Evolutionary conservation across 2,888 invertebrate species (phyloP), one percentile per base, ranked within the genome.

Genomic region (Melanostoma mellinum): DNA sequence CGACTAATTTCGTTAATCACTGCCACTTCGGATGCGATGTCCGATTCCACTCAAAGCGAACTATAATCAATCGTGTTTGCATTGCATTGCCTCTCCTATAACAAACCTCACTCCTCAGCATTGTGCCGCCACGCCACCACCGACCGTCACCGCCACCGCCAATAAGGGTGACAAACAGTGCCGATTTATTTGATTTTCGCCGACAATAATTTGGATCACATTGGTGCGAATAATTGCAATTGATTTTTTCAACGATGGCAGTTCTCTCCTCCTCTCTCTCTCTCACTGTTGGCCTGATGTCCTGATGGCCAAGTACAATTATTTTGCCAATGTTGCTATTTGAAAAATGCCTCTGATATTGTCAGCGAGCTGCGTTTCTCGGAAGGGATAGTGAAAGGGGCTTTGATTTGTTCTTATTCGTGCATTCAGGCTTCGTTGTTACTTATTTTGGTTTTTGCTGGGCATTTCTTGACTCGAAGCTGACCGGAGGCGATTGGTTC

Each of bases 201-300:
- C 84, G 84, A 79, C 79, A 84, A 84, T 84, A 84, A 84, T 84
- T 79, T 79, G 84, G 84, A 79, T 84, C 84, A 79, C 84, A 84
- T 84, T 84, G 84, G 84, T 84, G 84, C 84, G 74, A 79, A 84
- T 79, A 84, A 84, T 84, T 84, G 79, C 84, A 84, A 84, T 84
- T 84, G 84, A 84, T 84, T 84, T 84, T 84, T 84, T 79, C 65
- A 74, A 46, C 38, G 50, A 32, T 32, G 63, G 36, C n/a, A 20
- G 20, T 20, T 20, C 20, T 20, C 20, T 20, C 20, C 1, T 20
- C 20, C 20, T 20, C 20, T 20, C 20, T 20, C 20, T 67, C n/a
- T n/a, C n/a, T n/a, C 71, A 20, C 6, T 67, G 42, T 35, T 20
- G 52, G 5, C 35, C 10, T 10, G 42, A 32, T 20, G 40, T 58